phyloP scores from a whole-genome alignment of 2,888 invertebrate species.

The Pandemis corylana region DNA sequence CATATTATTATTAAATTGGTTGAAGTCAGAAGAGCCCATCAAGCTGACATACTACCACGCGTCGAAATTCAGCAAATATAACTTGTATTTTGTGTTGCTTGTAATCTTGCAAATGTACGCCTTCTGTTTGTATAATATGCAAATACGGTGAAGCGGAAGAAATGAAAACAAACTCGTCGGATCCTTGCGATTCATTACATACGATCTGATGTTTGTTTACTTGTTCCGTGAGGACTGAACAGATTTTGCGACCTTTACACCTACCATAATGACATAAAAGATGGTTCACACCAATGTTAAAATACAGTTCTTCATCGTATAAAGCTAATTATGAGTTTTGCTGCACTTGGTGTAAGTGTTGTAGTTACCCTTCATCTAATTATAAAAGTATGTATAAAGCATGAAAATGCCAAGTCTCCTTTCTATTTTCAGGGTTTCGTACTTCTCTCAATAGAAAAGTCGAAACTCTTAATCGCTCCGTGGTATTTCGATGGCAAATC shows the following conservation, averaged over 20 bases:
- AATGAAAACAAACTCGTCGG: constrained; percentile 60
- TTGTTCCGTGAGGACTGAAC: constrained; percentile 28
- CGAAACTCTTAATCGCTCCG: too few relatives aligned
- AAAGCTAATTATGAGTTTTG: background rate
- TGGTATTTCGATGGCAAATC: too few relatives aligned
- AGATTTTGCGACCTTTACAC: background rate
- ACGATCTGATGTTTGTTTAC: constrained; percentile 47
- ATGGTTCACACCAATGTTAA: background rate
- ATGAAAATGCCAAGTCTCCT: too few relatives aligned
- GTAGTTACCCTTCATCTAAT: background rate
- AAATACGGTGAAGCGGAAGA: constrained; percentile 69
- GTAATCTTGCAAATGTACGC: constrained; percentile 74
- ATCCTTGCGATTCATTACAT: constrained; percentile 49
- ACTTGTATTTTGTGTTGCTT: constrained; percentile 70
- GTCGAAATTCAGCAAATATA: constrained; percentile 65
- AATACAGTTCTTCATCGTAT: background rate
- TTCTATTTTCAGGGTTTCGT: too few relatives aligned
- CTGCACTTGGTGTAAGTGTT: background rate
- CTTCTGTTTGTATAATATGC: constrained; percentile 71
- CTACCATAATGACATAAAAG: background rate
- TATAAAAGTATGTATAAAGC: too few relatives aligned
- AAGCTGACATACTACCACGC: constrained; percentile 49
- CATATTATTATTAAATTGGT: constrained; percentile 1
- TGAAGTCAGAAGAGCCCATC: constrained; percentile 25
- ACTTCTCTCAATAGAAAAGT: too few relatives aligned